Conservation (phyloP, 2,113 vertebrate species). For the Rhea americana region DNA sequence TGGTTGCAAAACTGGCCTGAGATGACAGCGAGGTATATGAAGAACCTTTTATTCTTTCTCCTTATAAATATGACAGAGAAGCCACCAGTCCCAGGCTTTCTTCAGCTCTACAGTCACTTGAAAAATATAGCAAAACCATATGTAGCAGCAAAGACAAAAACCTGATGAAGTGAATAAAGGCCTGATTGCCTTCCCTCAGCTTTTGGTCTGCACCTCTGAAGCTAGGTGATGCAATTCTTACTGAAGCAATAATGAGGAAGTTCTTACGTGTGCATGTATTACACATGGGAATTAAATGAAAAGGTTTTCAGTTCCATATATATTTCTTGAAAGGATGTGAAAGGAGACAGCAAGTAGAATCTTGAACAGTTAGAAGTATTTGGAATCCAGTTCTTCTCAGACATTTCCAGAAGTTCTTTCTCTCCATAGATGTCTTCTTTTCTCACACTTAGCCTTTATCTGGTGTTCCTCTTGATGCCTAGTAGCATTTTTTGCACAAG, state of each 20-base stretch:
- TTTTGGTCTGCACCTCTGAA: background rate
- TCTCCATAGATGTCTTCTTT: background rate
- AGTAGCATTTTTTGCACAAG: constrained; percentile 11
- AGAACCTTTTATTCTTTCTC: background rate
- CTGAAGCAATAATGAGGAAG: background rate
- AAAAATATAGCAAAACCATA: background rate
- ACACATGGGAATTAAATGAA: background rate
- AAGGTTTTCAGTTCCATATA: background rate
- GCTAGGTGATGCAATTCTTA: background rate
- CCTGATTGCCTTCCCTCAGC: background rate
- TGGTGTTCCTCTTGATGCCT: constrained; percentile 53
- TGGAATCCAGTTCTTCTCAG: background rate
- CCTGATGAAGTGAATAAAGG: background rate
- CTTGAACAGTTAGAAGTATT: background rate
- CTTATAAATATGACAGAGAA: background rate
- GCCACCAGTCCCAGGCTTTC: background rate
- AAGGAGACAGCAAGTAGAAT: background rate
- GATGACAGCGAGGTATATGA: background rate
- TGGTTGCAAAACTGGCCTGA: background rate
- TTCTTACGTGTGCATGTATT: background rate
- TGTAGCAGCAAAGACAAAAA: background rate
- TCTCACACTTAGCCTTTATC: constrained; percentile 20
- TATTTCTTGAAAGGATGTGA: background rate
- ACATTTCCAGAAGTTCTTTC: background rate
- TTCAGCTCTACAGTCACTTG: background rate